These are phyloP conservation scores for Pelagia noctiluca DNA, from an alignment of 30 jellyfish, hydroid and myxozoan species.

Conservation along the genomic window DNA sequence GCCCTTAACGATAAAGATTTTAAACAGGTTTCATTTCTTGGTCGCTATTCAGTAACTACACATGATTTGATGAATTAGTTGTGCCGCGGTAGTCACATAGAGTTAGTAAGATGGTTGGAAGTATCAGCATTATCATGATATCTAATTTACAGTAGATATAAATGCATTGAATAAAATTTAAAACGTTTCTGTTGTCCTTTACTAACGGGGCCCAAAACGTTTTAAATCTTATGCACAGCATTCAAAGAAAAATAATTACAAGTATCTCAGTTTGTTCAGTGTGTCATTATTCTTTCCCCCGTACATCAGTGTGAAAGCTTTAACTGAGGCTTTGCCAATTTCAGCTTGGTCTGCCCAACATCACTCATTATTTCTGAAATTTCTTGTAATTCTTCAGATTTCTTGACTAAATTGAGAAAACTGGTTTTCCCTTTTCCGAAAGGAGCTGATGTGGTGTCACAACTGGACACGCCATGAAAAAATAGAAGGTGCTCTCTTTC, in stretches of 20 bases:
- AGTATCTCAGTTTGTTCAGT: conserved; percentile 28
- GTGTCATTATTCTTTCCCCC: conserved; percentile 59
- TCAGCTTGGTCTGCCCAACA: conserved; percentile 64
- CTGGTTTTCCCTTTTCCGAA: conserved; percentile 48
- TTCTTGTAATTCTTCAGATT: conserved; percentile 25
- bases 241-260: conserved; percentile 24
- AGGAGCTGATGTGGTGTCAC: conserved; percentile 75
- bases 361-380: conserved; percentile 47
- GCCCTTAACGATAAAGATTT: too few relatives aligned
- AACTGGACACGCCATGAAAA: conserved; percentile 51
- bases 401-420: conserved; percentile 22
- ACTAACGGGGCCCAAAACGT: conserved; percentile 5
- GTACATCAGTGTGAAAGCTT: conserved; percentile 37
- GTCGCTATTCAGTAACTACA: background rate
- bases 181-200: conserved; percentile 12
- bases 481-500: conserved; percentile 53
- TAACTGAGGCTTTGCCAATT: conserved; percentile 43
- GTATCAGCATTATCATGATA: background rate
- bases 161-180: conserved; percentile 33
- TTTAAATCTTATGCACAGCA: conserved; percentile 30
- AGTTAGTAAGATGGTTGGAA: too few relatives aligned
- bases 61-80: background rate
- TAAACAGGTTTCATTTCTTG: too few relatives aligned
- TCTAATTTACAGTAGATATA: background rate
- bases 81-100: background rate